These are phyloP conservation scores for Hydropotes inermis DNA, from an alignment of 2,113 vertebrate genomes.

Conservation along the genomic window DNA sequence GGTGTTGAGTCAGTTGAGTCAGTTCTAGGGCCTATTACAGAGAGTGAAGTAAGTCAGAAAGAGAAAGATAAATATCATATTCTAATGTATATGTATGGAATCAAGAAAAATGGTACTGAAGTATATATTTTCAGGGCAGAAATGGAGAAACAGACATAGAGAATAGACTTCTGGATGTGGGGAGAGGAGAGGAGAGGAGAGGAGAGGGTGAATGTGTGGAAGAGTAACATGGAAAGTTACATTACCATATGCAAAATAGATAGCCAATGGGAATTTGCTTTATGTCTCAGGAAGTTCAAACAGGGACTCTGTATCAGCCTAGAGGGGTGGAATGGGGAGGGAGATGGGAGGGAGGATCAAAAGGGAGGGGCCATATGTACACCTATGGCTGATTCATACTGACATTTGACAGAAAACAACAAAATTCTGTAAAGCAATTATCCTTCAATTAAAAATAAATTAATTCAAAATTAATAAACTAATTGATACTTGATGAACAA, in stretches of 20 bases:
- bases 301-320: neutral
- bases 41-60: neutral
- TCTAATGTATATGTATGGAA: neutral
- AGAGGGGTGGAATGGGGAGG: neutral
- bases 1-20: neutral
- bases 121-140: neutral
- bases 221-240: neutral
- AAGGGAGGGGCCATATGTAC: neutral
- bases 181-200: neutral
- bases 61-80: neutral
- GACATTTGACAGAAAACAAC: neutral
- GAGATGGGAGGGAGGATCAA: neutral
- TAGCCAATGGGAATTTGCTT: neutral
- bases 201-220: neutral
- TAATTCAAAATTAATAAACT: neutral
- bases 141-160: neutral
- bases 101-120: neutral
- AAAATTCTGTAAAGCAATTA: neutral
- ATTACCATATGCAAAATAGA: neutral
- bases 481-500: neutral
- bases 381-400: neutral
- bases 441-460: neutral
- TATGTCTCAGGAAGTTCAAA: neutral
- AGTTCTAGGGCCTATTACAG: neutral
- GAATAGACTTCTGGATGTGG: neutral